phyloP scores from a whole-genome alignment of 2,797 vertebrate genomes.

The Pogonophryne albipinna region DNA sequence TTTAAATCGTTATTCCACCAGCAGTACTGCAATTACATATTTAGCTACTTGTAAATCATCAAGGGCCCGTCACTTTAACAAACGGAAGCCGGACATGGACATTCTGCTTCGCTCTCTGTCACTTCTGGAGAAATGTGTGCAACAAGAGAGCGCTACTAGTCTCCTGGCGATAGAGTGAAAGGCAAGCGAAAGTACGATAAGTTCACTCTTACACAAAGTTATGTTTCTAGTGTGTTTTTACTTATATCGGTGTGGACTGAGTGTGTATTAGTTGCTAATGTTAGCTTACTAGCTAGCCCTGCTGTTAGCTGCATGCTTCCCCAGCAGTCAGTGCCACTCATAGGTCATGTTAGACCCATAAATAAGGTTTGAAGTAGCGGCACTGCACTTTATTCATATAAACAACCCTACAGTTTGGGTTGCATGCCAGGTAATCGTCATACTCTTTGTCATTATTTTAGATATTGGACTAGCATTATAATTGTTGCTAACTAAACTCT shows the following conservation, averaged over 20 bases:
- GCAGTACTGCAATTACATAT: not conserved
- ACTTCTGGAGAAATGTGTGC: not conserved
- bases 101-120: accelerated
- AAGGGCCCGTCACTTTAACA: not conserved
- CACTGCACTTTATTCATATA: not conserved
- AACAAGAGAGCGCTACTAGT: not conserved
- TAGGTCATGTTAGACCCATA: not conserved
- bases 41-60: not conserved
- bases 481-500: not conserved
- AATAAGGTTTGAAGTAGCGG: not conserved
- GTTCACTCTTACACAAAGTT: accelerated
- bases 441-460: not conserved
- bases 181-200: not conserved
- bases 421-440: not conserved
- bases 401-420: not conserved
- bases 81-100: constrained; percentile 58
- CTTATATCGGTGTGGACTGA: not conserved
- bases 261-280: not conserved
- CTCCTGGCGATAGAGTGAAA: not conserved
- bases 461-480: not conserved
- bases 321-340: not conserved
- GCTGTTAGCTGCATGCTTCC: constrained; percentile 36
- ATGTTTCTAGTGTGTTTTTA: not conserved
- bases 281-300: constrained; percentile 31
- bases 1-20: not conserved